Percentiles rank a stretch among this genome's conserved stretches.
phyloP scores from a whole-genome alignment of 2,888 invertebrate species.

The Artemia sinica region DNA sequence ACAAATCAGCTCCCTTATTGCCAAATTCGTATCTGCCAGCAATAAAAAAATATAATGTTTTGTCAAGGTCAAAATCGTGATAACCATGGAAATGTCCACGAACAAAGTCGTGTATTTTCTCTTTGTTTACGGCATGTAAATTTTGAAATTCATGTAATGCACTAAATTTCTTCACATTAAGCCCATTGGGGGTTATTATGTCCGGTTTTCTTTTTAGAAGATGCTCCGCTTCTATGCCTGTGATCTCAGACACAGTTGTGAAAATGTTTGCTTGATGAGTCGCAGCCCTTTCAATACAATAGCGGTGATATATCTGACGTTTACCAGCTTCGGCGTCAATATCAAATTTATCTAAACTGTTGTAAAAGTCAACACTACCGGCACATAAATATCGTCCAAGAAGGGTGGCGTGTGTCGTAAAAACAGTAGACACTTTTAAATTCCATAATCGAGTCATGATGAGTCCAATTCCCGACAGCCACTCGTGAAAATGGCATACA shows the following conservation, averaged over 20 bases:
- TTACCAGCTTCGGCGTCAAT: conserved; percentile 97
- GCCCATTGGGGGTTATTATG: conserved; percentile 89
- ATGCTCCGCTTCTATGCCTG: conserved; percentile 80
- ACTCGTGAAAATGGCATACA: conserved; percentile 93
- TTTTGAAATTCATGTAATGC: conserved; percentile 99
- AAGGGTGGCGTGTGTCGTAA: conserved; percentile 96
- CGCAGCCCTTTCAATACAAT: conserved; percentile 93
- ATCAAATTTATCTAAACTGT: conserved; percentile 74
- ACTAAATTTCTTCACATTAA: conserved; percentile 96
- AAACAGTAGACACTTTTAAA: conserved; percentile 81
- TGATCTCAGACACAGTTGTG: conserved; percentile 95
- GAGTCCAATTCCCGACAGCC: conserved; percentile 91
- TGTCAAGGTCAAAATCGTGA: conserved; percentile 94
- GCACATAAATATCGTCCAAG: conserved; percentile 93
- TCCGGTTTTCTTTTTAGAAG: conserved; percentile 80
- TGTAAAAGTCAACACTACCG: conserved; percentile 97
- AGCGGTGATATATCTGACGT: conserved; percentile 92
- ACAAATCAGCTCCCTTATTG: conserved; percentile 96
- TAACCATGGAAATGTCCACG: conserved; percentile 98
- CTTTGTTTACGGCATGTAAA: conserved; percentile 85
- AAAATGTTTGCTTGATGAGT: conserved; percentile 80
- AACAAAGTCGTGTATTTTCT: conserved; percentile 93
- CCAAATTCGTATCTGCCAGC: conserved; percentile 97
- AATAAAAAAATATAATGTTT: conserved; percentile 94
- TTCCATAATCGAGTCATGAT: conserved; percentile 67